These are phyloP conservation scores for Branchinecta lindahli DNA, from an alignment of 1,140 invertebrate species.

Conservation along the genomic window DNA sequence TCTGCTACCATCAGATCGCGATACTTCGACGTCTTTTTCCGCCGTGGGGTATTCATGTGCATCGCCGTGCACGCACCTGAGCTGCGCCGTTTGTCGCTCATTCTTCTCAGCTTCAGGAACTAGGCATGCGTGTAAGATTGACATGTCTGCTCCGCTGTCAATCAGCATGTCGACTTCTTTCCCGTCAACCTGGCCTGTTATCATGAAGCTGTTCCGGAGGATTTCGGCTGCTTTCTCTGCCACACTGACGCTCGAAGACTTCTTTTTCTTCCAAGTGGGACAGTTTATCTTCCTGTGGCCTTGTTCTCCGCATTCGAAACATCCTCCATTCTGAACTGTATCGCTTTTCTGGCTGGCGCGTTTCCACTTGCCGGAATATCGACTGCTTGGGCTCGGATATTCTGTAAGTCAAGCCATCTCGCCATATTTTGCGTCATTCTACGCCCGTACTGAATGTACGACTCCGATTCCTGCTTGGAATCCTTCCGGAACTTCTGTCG, in stretches of 20 bases:
- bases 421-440: too few relatives aligned
- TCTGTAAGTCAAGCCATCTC: too few relatives aligned
- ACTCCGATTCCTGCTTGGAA: too few relatives aligned
- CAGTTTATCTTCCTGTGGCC: background rate
- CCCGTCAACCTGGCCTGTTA: background rate
- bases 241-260: background rate
- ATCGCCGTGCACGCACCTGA: background rate
- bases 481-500: too few relatives aligned
- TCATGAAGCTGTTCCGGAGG: background rate
- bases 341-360: background rate
- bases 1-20: background rate
- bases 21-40: background rate
- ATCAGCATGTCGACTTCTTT: background rate
- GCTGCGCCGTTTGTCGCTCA: background rate
- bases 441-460: too few relatives aligned
- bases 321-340: background rate
- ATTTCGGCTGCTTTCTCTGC: background rate
- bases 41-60: conserved; percentile 3
- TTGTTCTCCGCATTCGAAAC: background rate
- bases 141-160: background rate
- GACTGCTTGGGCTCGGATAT: background rate
- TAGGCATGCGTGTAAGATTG: too few relatives aligned
- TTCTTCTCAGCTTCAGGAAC: background rate
- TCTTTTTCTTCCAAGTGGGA: background rate
- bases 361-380: background rate